Conservation (phyloP, 2,113 vertebrate species). For the Bos indicus region DNA sequence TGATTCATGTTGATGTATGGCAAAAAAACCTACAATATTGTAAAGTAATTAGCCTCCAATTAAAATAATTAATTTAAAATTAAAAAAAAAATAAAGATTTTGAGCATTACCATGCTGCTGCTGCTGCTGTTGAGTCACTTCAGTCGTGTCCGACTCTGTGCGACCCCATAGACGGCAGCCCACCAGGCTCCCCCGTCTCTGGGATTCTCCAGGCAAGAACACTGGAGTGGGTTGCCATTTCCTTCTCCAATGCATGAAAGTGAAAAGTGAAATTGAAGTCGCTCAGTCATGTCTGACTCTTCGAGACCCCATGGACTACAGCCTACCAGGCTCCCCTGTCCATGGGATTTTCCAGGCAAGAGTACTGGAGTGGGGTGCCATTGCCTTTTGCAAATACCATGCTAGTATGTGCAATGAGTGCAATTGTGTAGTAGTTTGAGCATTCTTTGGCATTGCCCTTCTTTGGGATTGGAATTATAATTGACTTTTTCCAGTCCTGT, state of each 20-base stretch:
- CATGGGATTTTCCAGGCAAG: not conserved
- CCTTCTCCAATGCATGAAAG: no score
- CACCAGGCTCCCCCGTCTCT: no score
- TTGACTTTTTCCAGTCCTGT: not conserved
- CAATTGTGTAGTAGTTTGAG: not conserved
- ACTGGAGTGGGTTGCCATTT: no score
- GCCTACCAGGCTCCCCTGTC: not conserved
- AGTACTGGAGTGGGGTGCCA: no score
- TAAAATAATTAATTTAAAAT: not conserved
- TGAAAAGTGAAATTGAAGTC: no score
- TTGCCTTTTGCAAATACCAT: no score
- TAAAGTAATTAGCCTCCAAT: not conserved
- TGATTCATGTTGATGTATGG: not conserved
- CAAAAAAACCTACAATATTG: not conserved
- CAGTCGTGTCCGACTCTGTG: rapidly evolving
- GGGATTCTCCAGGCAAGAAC: no score
- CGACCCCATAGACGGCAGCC: rapidly evolving
- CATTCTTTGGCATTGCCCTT: not conserved
- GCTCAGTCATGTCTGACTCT: no score
- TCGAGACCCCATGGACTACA: not conserved
- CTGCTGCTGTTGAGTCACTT: not conserved
- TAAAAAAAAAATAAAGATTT: not conserved
- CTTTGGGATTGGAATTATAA: not conserved
- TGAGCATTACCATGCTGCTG: not conserved
- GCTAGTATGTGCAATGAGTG: not conserved